These are phyloP conservation scores for Microctonus brassicae DNA, from an alignment of 2,888 invertebrate genomes.

Conservation along the genomic window DNA sequence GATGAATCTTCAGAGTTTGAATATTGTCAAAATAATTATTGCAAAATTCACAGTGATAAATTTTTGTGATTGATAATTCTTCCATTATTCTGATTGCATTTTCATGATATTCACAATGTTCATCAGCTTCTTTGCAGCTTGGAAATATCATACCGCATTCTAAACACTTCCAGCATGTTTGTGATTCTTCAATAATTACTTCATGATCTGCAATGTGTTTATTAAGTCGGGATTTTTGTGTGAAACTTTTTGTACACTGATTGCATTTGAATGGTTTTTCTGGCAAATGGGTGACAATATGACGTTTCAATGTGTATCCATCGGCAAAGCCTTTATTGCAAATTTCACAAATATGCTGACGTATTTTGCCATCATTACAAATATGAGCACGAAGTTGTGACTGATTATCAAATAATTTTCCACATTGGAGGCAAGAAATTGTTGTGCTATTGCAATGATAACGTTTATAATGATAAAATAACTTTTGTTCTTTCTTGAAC, in stretches of 20 bases:
- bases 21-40: slow-evolving; percentile 74
- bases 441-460: slow-evolving; percentile 54
- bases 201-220: slow-evolving; percentile 56
- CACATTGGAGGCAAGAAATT: slow-evolving; percentile 58
- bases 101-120: slow-evolving; percentile 51
- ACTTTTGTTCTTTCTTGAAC: slow-evolving; percentile 56
- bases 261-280: slow-evolving; percentile 59
- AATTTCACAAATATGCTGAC: slow-evolving; percentile 58
- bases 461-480: slow-evolving; percentile 58
- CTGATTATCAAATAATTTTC: slow-evolving; percentile 55
- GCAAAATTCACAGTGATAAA: slow-evolving; percentile 76
- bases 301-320: slow-evolving; percentile 58
- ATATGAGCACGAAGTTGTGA: slow-evolving; percentile 51
- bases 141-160: slow-evolving; percentile 54
- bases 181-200: slow-evolving; percentile 52
- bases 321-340: slow-evolving; percentile 60
- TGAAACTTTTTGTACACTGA: slow-evolving; percentile 58
- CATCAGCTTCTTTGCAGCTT: slow-evolving; percentile 49
- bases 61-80: slow-evolving; percentile 52
- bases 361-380: slow-evolving; percentile 56
- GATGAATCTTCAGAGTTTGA: slow-evolving; percentile 69
- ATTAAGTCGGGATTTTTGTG: slow-evolving; percentile 58
- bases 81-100: slow-evolving; percentile 52
- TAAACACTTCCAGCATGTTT: slow-evolving; percentile 56
- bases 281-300: slow-evolving; percentile 58